Conservation (phyloP, 2,113 vertebrate species). For the Paratilapia polleni region DNA sequence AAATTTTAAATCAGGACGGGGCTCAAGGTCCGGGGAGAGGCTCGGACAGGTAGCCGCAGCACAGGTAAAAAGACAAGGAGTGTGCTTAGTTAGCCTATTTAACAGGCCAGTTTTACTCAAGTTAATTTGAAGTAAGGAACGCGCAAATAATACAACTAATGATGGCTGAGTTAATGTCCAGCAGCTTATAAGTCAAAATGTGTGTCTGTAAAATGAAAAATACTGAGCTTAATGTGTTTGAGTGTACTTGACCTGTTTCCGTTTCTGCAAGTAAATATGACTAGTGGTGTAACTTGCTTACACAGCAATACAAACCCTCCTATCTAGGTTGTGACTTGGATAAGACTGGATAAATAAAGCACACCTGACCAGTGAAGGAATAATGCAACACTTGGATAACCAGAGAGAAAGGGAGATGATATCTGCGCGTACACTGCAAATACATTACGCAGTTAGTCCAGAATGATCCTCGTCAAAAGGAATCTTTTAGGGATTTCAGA, state of each 20-base stretch:
- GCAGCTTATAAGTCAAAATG: not conserved
- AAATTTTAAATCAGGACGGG: not conserved
- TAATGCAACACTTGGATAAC: not conserved
- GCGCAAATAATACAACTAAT: not conserved
- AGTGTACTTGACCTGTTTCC: not conserved
- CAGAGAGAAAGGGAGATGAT: not conserved
- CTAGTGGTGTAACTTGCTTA: not conserved
- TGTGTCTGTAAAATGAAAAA: not conserved
- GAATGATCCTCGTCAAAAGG: not conserved
- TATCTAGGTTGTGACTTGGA: not conserved
- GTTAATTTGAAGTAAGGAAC: not conserved
- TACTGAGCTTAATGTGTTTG: not conserved
- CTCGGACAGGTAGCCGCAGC: too few species aligned
- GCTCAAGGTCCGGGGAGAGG: not conserved
- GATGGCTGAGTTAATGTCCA: not conserved
- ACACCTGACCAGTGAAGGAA: not conserved
- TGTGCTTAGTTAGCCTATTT: not conserved
- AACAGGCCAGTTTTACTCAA: not conserved
- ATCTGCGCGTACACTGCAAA: not conserved
- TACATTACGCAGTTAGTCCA: not conserved
- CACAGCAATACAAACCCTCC: not conserved
- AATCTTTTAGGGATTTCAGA: not conserved
- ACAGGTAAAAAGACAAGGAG: not conserved
- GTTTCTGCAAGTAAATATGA: not conserved
- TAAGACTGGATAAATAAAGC: not conserved